Evolutionary conservation across 2,113 vertebrate species (phyloP), one percentile per base, ranked within the genome.

Genomic region (Bucco capensis): DNA sequence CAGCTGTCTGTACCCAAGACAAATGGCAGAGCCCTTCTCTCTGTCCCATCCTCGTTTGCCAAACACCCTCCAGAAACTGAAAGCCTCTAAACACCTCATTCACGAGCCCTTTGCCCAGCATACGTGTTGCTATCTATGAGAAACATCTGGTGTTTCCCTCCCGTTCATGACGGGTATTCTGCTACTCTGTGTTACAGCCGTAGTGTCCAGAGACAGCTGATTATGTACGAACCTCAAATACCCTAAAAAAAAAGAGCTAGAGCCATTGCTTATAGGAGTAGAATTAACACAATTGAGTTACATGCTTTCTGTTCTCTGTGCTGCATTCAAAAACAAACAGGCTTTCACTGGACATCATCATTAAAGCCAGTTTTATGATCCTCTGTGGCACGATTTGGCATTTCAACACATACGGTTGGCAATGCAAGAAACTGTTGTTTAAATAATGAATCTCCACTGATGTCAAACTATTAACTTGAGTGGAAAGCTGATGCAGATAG

Each of bases 391-490:
- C 9, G 9, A 73, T 49, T 58, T 69, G 53, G 62, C 19, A 38
- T 70, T 88, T 81, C 78, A 69, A 94, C 54, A 62, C 14, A 6
- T 7, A 40, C 5, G 4, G n/a, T 50, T 60, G 62, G 47, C 72
- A 79, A 56, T 12, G 24, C 28, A 79, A 90, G 27, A 58, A 92
- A 70, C 42, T 54, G 24, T 57, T 69, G 37, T n/a, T 71, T 76
- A 72, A 91, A 78, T 91, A 88, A 75, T 90, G 78, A 65, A 62
- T 84, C 76, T 82, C 90, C 19, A 46, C 35, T 90, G 35, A 67
- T 91, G 78, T 81, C 73, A 40, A 84, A 83, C 46, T 73, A 73
- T 86, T 54, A 77, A 69, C 84, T 46, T 49, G 54, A 83, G 76
- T 15, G 22, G 51, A 90, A 70, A 78, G 35, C 70, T 62, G 71